Evolutionary conservation across 2,888 invertebrate genomes (phyloP).

Genomic region (Sarcophaga variegata): DNA sequence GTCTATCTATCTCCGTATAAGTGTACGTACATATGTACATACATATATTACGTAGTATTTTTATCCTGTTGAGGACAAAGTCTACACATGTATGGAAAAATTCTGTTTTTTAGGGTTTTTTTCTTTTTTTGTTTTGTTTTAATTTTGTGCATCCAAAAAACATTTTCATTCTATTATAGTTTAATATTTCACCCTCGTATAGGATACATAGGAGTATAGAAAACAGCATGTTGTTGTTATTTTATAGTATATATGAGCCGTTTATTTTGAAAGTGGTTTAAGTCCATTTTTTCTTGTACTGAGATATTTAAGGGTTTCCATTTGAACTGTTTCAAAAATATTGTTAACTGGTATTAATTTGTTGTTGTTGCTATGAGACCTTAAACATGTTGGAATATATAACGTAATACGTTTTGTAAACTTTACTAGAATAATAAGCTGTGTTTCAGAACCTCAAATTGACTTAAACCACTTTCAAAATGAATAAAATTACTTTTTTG

Average conservation of each 20-base stretch:
- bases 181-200: slow-evolving; percentile 16
- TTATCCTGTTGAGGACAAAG: slow-evolving; percentile 35
- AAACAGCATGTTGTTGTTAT: slow-evolving; percentile 27
- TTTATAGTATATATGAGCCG: neutral
- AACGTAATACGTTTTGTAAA: too few species aligned
- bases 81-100: neutral
- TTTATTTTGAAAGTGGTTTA: too few species aligned
- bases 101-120: neutral
- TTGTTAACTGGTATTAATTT: too few species aligned
- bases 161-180: slow-evolving; percentile 33
- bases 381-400: too few species aligned
- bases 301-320: too few species aligned
- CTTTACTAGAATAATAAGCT: too few species aligned
- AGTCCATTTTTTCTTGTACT: too few species aligned
- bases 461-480: too few species aligned
- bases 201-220: neutral
- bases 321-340: too few species aligned
- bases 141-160: slow-evolving; percentile 1
- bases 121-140: neutral
- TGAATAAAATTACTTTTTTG: too few species aligned
- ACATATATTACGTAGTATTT: slow-evolving; percentile 17
- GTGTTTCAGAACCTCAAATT: too few species aligned
- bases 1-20: neutral
- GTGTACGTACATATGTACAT: neutral
- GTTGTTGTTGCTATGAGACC: too few species aligned